Base-by-base conservation (phyloP, 2,888 invertebrate genomes). In the Watsonalla cultraria region DNA sequence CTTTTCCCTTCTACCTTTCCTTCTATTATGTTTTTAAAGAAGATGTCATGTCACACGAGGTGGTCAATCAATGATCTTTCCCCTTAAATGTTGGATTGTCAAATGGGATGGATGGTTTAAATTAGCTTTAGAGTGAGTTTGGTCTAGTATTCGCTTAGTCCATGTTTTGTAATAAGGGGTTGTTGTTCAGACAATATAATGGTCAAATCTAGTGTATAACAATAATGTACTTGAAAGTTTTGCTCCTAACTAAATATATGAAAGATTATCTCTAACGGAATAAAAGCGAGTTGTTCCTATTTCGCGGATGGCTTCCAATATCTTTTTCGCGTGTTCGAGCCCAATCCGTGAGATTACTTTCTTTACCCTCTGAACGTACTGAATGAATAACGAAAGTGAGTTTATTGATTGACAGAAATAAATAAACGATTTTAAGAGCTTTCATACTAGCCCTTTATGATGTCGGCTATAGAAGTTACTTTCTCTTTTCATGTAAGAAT, bases 251-350 rank as follows among this genome's bases (percentile, higher is more conserved):
- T 67, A 47, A 7, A 39, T 15, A 64, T 67, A 67, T 67, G 61
- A 65, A 60, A 68, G 68, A 76, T 79, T 74, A 78, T 80, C 73
- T 75, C 66, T 70, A 70, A 70, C 68, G 64, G 68, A 68, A 78
- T 74, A 74, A 74, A 76, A 73, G 70, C 69, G 69, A 72, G 68
- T 72, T 73, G 73, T 77, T 77, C 70, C 70, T 76, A 78, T 77
- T 78, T 75, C 66, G 66, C 72, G 72, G 76, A 77, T 78, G 76
- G 76, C 70, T 79, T 76, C 73, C 81, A 81, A 84, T 84, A 81
- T 82, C 74, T 80, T 76, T 76, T 72, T 83, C 79, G 82, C 83
- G 80, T 83, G 83, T 81, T 79, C 73, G 67, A 71, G 64, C 72
- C 70, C 79, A 80, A 81, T 83, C 78, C 76, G 58, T 64, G 65